These are phyloP conservation scores for Ifrita kowaldi DNA, from an alignment of 2,113 vertebrate species.

Conservation along the genomic window DNA sequence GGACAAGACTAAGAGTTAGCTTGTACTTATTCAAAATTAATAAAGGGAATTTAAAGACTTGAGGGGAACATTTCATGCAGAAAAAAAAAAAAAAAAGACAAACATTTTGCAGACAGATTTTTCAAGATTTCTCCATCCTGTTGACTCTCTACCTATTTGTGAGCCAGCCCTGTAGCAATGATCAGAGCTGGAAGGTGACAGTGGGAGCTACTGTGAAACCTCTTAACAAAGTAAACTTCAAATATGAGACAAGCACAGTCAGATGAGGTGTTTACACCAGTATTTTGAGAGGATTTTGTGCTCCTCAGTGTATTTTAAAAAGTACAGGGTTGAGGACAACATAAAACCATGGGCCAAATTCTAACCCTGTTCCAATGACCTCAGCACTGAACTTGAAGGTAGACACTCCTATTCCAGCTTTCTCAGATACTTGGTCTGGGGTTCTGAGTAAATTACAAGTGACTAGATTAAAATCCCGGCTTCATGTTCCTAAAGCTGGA, in stretches of 20 bases:
- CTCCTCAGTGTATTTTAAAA: background rate
- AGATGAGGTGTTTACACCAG: background rate
- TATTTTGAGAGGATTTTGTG: background rate
- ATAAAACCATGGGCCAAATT: background rate
- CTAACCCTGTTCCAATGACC: background rate
- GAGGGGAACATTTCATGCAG: background rate
- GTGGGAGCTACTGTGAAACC: background rate
- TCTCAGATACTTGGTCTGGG: background rate
- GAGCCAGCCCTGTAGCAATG: background rate
- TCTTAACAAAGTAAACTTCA: background rate
- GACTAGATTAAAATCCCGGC: background rate
- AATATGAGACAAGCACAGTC: background rate
- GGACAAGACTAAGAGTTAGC: background rate
- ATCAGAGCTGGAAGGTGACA: background rate
- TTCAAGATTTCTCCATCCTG: background rate
- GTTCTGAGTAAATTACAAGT: background rate
- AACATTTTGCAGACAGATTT: background rate
- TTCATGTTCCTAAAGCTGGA: background rate
- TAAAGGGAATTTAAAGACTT: background rate
- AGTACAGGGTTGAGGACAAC: background rate
- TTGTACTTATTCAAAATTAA: constrained; percentile 32
- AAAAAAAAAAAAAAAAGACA: background rate
- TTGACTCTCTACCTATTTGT: background rate
- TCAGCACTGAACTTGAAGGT: background rate
- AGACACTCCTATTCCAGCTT: background rate